Conservation (phyloP, 2,888 invertebrate genomes). For the Aethes cnicana region DNA sequence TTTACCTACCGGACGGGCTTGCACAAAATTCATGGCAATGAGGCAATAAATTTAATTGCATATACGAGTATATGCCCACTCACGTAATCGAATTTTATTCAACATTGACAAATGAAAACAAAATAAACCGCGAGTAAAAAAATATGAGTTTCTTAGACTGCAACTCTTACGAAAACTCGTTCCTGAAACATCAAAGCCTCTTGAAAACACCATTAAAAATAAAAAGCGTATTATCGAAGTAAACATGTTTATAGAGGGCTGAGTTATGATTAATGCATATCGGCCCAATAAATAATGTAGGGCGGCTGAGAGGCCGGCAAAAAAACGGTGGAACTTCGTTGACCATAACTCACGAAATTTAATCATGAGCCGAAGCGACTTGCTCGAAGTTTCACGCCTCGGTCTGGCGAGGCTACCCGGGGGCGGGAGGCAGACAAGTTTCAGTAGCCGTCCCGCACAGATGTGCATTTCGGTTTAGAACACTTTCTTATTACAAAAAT, state of each 20-base stretch:
- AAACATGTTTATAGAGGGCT: constrained; percentile 55
- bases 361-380: constrained; percentile 55
- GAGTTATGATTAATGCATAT: constrained; percentile 58
- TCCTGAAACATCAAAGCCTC: constrained; percentile 10
- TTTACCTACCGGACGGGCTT: too few relatives aligned
- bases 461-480: constrained; percentile 13
- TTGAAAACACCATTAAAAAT: constrained; percentile 44
- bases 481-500: neutral
- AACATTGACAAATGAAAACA: too few relatives aligned
- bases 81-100: too few relatives aligned
- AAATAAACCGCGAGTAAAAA: too few relatives aligned
- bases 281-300: constrained; percentile 62
- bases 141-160: too few relatives aligned
- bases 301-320: constrained; percentile 46
- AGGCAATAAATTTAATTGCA: too few relatives aligned
- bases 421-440: constrained; percentile 13
- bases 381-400: constrained; percentile 46
- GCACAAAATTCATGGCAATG: too few relatives aligned
- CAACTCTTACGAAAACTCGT: too few relatives aligned
- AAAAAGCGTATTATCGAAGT: constrained; percentile 42
- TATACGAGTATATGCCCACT: too few relatives aligned
- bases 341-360: constrained; percentile 70
- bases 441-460: constrained; percentile 14
- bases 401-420: constrained; percentile 17
- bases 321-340: constrained; percentile 58